A percentile compares a stretch with the other conserved stretches of the same genome.
Conservation (phyloP, 2,797 vertebrate species). For the Morelia viridis region DNA sequence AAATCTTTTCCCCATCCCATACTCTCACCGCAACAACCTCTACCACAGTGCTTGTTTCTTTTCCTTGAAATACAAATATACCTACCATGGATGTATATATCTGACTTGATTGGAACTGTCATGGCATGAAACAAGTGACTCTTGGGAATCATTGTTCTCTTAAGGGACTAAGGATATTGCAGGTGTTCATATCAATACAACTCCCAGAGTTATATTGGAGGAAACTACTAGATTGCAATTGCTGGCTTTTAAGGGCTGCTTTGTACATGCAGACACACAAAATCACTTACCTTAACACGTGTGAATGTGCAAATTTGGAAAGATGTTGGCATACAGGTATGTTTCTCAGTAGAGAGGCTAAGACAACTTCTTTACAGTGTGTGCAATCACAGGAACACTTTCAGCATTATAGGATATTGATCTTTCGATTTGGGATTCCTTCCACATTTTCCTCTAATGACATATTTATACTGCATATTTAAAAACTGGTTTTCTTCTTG, state of each 20-base stretch:
- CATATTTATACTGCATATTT: neutral
- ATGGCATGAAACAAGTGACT: neutral
- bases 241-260: neutral
- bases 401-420: neutral
- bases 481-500: neutral
- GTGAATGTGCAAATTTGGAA: neutral
- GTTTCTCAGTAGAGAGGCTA: neutral
- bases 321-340: neutral
- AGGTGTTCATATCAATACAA: neutral
- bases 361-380: neutral
- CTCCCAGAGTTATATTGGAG: neutral
- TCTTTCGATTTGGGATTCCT: neutral
- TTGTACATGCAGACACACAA: neutral
- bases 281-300: neutral
- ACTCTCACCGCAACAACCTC: neutral
- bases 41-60: neutral
- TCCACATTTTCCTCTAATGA: neutral
- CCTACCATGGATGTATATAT: neutral
- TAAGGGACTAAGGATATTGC: neutral
- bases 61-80: neutral
- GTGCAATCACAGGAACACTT: neutral
- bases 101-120: neutral
- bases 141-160: neutral
- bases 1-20: constrained; percentile 31
- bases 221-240: neutral